A percentile compares a stretch with the other conserved stretches of the same genome.
Evolutionary conservation across 2,888 invertebrate species (phyloP).

Genomic region (Eupithecia subumbrata): DNA sequence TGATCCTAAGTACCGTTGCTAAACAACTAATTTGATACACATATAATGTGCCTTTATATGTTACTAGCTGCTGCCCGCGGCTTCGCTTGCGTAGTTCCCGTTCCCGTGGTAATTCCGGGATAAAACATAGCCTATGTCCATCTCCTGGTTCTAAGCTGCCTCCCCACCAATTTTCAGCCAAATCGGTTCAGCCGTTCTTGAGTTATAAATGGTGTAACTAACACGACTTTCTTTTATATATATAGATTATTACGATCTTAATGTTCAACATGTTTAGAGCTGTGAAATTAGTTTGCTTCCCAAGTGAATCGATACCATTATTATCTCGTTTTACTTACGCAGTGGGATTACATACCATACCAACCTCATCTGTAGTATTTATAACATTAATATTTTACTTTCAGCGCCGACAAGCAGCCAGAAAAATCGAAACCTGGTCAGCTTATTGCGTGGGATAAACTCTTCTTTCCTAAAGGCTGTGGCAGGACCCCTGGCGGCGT

Average conservation of each 20-base stretch:
- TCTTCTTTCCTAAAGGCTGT: slow-evolving; percentile 90
- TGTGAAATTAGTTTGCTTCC: background rate
- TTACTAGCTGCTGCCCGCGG: no score
- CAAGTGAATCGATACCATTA: no score
- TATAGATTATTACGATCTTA: no score
- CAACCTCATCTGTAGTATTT: background rate
- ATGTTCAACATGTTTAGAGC: background rate
- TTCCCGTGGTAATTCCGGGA: no score
- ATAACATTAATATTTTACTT: slow-evolving; percentile 2
- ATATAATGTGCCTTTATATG: background rate
- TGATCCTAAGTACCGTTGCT: background rate
- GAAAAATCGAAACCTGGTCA: slow-evolving; percentile 72
- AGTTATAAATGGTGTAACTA: no score
- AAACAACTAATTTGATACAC: background rate
- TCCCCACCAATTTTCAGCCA: no score
- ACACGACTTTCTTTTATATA: no score
- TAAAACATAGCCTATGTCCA: no score
- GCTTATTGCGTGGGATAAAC: slow-evolving; percentile 86
- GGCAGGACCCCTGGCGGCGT: slow-evolving; percentile 82
- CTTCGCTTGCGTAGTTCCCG: no score
- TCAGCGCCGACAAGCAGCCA: slow-evolving; percentile 57
- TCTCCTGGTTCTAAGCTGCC: no score
- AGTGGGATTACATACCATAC: background rate
- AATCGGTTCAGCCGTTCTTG: no score
- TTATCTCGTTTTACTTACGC: background rate